Evolutionary conservation across 2,888 invertebrate genomes (phyloP).

Genomic region (Rotaria macrura): DNA sequence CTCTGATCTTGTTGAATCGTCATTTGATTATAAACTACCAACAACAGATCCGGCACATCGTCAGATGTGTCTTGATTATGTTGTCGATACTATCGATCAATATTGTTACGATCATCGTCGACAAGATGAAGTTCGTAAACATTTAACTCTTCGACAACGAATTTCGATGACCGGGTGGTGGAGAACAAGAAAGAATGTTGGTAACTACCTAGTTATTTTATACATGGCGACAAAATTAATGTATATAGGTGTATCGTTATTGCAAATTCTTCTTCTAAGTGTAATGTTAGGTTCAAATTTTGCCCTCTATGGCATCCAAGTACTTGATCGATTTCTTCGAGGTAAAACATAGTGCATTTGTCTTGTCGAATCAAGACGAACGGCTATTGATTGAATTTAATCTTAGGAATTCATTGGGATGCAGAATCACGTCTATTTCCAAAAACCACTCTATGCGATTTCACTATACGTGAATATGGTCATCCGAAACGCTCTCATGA

Average conservation of each 20-base stretch:
- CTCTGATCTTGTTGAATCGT: conserved; percentile 26
- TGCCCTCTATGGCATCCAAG: conserved; percentile 30
- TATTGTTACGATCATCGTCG: conserved; percentile 28
- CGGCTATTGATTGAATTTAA: not conserved
- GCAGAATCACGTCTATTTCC: conserved; percentile 31
- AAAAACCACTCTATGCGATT: conserved; percentile 33
- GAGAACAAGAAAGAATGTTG: conserved; percentile 25
- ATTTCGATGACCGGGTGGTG: conserved; percentile 13
- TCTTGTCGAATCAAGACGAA: not conserved
- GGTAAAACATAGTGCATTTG: not conserved
- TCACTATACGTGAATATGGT: conserved; percentile 30
- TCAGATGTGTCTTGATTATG: conserved; percentile 24
- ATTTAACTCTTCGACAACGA: conserved; percentile 10
- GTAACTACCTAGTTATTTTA: conserved; percentile 28
- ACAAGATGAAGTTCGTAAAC: not conserved
- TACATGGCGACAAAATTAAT: conserved; percentile 30
- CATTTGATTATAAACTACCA: conserved; percentile 27
- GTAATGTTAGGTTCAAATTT: conserved; percentile 31
- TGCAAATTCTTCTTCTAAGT: conserved; percentile 29
- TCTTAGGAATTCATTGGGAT: conserved; percentile 26
- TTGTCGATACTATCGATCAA: conserved; percentile 32
- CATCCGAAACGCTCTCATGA: conserved; percentile 33
- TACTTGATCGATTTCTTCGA: conserved; percentile 25
- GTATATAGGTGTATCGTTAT: conserved; percentile 28
- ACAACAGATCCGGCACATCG: conserved; percentile 22